Evolutionary conservation across 2,797 vertebrate species (phyloP), one percentile per base, ranked within the genome.

Genomic region (Argya squamiceps): DNA sequence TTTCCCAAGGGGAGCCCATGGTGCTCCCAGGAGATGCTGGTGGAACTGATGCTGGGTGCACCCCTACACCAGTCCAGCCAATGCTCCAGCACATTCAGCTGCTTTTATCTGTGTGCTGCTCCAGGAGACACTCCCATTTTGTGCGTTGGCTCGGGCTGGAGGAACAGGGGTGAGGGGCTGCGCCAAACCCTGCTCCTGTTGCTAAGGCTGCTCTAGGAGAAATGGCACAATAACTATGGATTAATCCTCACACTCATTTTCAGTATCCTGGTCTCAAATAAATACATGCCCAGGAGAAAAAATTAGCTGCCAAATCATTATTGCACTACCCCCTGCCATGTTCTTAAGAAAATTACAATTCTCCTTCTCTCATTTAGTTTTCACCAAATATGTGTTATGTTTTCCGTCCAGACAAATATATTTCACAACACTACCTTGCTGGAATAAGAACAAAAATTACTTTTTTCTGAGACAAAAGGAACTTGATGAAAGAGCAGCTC

Each of bases 381-480:
- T 68, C 67, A 39, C 39, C 74, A 58, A 84, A 67, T 67, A 37
- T 4, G 0, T 65, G 41, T 64, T 78, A 36, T 32, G 36, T 86
- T 92, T 94, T 87, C 59, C 37, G 84, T 34, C n/a, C 70, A 86
- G 89, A 77, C 52, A 90, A 95, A 90, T 87, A 43, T 82, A 87
- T 88, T 96, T 94, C 80, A 82, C 83, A 74, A 67, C 52, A 5
- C 44, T 73, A 76, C 93, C 70, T 93, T 90, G 47, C 82, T 91
- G 70, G 80, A 95, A 82, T 86, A 70, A 1, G 67, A 86, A 84
- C 15, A 82, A 82, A 86, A 94, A 74, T 70, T 79, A 67, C 73
- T 93, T 95, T 96, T 77, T 95, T 95, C 70, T 95, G 91, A 95
- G 87, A 88, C 52, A 36, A 96, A 93, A 92, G 64, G 55, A 81